Base-by-base conservation (phyloP, 2,797 vertebrate genomes). In the Pipistrellus pygmaeus region DNA sequence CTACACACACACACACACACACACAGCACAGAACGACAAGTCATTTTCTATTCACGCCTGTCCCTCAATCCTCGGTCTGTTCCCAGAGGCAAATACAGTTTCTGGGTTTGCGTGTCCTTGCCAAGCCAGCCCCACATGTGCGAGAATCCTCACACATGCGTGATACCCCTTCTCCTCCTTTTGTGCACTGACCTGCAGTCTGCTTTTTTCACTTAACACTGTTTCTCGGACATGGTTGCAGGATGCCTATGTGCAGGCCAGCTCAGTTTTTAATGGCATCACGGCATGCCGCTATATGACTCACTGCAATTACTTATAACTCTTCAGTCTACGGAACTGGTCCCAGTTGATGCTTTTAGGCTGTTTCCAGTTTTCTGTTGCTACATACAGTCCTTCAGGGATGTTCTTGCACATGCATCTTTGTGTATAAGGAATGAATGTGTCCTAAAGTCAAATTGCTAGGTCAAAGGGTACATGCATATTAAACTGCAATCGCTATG, bases 211-310 rank as follows among this genome's bases (percentile, higher is more conserved):
- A 10, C 6, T 4, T 41, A 38, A 68, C 7, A 0, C 4, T 48
- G 8, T 35, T 51, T 77, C 75, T 57, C 27, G 53, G 57, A 51
- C 71, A 18, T 1, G 4, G 21, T 7, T 9, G 38, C 15, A 18
- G 2, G 44, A 48, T 2, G 27, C 6, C 1, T 0, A 6, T 11
- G 17, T 3, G 17, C 35, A 68, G n/a, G 13, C 15, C 3, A n/a
- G 38, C 44, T 88, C 81, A 5, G 35, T 6, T 57, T 72, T 60
- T 38, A 60, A 41, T 2, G 13, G 15, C 0, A 0, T 18, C 23
- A 3, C 1, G 32, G 27, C 12, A 4, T 8, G 30, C 41, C 14
- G 1, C 32, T 23, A 15, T 8, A 10, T 0, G 0, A 48, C 3
- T 4, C 30, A 7, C 48, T 53, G 0, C 32, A 55, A 48, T 75